A percentile compares a stretch with the other conserved stretches of the same genome.
Conservation (phyloP, 1,140 invertebrate species). For the Eulimnadia texana region DNA sequence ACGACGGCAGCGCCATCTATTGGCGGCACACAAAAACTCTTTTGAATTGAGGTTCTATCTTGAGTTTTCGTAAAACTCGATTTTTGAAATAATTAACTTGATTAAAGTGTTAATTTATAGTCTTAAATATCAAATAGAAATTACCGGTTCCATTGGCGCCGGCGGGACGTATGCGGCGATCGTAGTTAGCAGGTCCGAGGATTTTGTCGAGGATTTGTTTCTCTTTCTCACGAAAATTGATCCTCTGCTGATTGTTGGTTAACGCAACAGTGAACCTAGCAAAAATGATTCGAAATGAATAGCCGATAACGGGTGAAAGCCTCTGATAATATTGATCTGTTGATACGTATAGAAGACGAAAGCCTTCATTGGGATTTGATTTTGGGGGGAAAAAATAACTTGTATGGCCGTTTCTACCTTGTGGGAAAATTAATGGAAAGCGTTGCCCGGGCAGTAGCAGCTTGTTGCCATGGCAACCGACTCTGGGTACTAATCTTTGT, state of each 20-base stretch:
- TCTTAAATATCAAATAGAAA: constrained; percentile 24
- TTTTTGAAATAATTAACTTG: neutral
- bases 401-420: too few relatives aligned
- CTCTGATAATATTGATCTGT: neutral
- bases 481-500: neutral
- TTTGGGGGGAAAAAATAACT: neutral
- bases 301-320: too few relatives aligned
- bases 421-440: neutral
- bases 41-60: neutral
- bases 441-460: neutral
- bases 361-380: neutral
- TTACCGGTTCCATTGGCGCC: constrained; percentile 84
- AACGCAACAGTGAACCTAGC: neutral
- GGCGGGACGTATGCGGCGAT: constrained; percentile 78
- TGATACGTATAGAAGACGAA: neutral
- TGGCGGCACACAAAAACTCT: neutral
- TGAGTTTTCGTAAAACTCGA: neutral
- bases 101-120: neutral
- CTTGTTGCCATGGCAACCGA: neutral
- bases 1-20: constrained; percentile 63
- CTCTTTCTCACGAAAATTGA: constrained; percentile 79
- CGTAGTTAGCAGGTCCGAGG: constrained; percentile 74
- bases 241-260: constrained; percentile 12
- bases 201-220: constrained; percentile 87
- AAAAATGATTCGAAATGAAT: neutral